A percentile compares a stretch with the other conserved stretches of the same genome.
These are phyloP conservation scores for Zygaena filipendulae DNA, from an alignment of 2,888 invertebrate genomes.

Conservation along the genomic window DNA sequence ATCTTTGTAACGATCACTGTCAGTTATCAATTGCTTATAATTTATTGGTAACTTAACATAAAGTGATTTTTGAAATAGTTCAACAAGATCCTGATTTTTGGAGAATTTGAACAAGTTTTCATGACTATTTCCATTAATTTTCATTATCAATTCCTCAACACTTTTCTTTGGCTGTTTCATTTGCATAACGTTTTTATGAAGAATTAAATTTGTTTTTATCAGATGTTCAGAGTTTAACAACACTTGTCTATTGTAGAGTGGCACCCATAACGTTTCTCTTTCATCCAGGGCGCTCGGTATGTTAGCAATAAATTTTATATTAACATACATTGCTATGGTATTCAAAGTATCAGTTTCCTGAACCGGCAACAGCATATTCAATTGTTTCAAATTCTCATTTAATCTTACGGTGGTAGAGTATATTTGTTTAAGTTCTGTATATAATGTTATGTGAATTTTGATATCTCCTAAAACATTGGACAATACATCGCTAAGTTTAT, in stretches of 20 bases:
- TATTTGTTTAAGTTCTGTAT: constrained; percentile 22
- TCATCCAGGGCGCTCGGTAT: constrained; percentile 35
- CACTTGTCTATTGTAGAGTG: constrained; percentile 31
- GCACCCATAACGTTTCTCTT: constrained; percentile 32
- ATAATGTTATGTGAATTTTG: constrained; percentile 34
- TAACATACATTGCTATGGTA: constrained; percentile 22
- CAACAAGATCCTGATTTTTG: constrained; percentile 6
- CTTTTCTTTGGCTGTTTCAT: constrained; percentile 23
- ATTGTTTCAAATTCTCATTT: constrained; percentile 26
- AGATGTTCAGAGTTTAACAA: constrained; percentile 38
- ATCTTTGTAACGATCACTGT: constrained; percentile 11
- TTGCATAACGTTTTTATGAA: constrained; percentile 14
- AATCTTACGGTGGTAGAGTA: constrained; percentile 36
- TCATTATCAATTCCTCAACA: constrained; percentile 25
- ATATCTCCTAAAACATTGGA: constrained; percentile 27
- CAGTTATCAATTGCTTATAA: constrained; percentile 21
- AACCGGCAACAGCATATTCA: constrained; percentile 32
- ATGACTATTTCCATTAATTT: constrained; percentile 22
- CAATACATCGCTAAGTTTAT: constrained; percentile 27
- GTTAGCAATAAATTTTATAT: constrained; percentile 32
- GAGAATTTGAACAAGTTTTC: constrained; percentile 28
- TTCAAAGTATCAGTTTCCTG: constrained; percentile 18
- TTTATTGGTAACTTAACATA: constrained; percentile 35
- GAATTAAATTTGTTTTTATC: constrained; percentile 22
- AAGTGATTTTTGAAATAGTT: constrained; percentile 23